Evolutionary conservation across 64 coral and sea anemone genomes (phyloP).

Genomic region (Acropora tenuis): DNA sequence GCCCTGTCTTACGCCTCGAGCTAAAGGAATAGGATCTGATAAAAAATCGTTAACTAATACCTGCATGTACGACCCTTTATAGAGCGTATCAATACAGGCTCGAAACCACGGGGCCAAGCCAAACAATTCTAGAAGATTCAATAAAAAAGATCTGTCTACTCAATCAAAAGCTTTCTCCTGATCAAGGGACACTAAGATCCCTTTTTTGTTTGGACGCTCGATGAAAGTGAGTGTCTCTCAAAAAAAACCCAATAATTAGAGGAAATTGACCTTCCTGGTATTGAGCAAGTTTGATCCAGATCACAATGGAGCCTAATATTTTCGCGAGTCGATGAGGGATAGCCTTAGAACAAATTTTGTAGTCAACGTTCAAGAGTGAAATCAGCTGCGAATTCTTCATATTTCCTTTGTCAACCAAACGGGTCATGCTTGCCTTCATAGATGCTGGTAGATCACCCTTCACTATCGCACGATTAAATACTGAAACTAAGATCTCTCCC

Average conservation of each 20-base stretch:
- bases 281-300: not conserved
- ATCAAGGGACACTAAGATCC: not conserved
- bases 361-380: not conserved
- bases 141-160: not conserved
- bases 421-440: not conserved
- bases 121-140: no score
- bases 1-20: not conserved
- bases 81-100: not conserved
- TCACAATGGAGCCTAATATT: not conserved
- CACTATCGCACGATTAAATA: not conserved
- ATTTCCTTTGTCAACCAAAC: not conserved
- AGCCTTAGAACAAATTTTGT: slow-evolving; percentile 12
- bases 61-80: not conserved
- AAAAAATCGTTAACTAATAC: not conserved
- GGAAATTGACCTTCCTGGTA: not conserved
- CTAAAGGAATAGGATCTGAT: not conserved
- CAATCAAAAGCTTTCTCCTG: slow-evolving; percentile 34
- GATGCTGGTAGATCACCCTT: not conserved
- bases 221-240: not conserved
- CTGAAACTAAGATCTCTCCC: not conserved
- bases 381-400: slow-evolving; percentile 28
- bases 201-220: not conserved
- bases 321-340: not conserved
- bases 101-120: not conserved
- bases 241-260: not conserved